A percentile compares a stretch with the other conserved stretches of the same genome.
Evolutionary conservation across 2,797 vertebrate genomes (phyloP).

Genomic region (Meda fulgida): DNA sequence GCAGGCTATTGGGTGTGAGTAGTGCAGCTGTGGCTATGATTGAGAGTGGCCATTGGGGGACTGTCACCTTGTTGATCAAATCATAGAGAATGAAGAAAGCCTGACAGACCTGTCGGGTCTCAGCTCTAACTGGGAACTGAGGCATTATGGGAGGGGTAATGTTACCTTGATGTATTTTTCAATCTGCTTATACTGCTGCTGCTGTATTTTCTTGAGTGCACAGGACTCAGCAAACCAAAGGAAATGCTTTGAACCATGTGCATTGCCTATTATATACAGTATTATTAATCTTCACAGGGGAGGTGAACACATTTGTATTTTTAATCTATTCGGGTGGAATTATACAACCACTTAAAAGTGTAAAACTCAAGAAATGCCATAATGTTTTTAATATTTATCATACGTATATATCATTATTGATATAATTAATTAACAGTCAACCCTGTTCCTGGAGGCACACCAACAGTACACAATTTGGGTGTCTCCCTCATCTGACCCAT

Average conservation of each 20-base stretch:
- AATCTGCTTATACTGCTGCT: conserved; percentile 40
- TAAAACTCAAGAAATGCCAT: background rate
- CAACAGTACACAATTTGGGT: background rate
- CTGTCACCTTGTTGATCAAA: conserved; percentile 50
- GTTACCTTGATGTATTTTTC: conserved; percentile 56
- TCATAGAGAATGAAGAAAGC: conserved; percentile 38
- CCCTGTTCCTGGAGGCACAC: background rate
- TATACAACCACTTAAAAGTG: background rate
- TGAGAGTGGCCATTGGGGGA: conserved; percentile 43
- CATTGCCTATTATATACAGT: background rate
- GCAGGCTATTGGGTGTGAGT: conserved; percentile 5
- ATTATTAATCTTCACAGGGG: conserved; percentile 16
- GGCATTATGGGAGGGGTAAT: conserved; percentile 43
- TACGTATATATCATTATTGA: background rate
- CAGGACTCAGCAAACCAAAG: conserved; percentile 32
- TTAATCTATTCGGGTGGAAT: background rate
- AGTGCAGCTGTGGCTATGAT: conserved; percentile 37
- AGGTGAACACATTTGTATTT: background rate
- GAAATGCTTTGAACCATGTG: conserved; percentile 25
- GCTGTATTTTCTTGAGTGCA: conserved; percentile 1
- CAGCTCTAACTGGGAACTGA: conserved; percentile 35
- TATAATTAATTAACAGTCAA: background rate
- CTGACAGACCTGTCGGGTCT: conserved; percentile 40
- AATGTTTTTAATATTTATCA: background rate
- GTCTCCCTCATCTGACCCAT: background rate